Conservation (phyloP, 1,140 invertebrate species). For the Hormaphis cornu region DNA sequence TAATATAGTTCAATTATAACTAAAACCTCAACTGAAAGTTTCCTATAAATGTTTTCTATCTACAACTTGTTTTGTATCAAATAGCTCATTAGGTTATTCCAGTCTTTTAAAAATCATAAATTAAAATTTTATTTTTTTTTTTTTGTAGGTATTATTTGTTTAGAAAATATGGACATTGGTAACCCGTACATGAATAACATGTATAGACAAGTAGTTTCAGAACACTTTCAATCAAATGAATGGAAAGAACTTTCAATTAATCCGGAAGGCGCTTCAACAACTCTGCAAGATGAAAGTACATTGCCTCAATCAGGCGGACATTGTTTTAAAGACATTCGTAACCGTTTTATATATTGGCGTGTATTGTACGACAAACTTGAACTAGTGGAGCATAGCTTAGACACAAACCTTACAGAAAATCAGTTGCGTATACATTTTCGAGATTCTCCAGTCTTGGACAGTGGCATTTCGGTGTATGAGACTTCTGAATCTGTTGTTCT, state of each 20-base stretch:
- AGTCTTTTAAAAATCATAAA: too few species aligned
- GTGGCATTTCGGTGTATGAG: slow-evolving; percentile 68
- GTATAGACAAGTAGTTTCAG: slow-evolving; percentile 15
- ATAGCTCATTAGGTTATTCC: too few species aligned
- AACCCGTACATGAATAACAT: neutral
- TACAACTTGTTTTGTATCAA: too few species aligned
- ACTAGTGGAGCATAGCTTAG: slow-evolving; percentile 78
- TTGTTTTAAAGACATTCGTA: slow-evolving; percentile 18
- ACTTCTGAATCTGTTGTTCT: slow-evolving; percentile 60
- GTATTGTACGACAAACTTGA: slow-evolving; percentile 76
- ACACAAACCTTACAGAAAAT: slow-evolving; percentile 64
- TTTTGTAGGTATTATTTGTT: too few species aligned
- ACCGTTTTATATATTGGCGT: slow-evolving; percentile 52
- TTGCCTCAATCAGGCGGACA: slow-evolving; percentile 20
- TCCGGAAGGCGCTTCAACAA: slow-evolving; percentile 32
- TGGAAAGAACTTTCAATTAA: slow-evolving; percentile 24
- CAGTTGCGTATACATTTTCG: slow-evolving; percentile 72
- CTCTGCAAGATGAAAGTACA: slow-evolving; percentile 16
- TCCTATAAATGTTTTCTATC: too few species aligned
- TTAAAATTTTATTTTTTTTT: neutral
- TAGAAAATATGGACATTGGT: neutral
- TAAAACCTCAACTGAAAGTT: too few species aligned
- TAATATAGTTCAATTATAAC: too few species aligned
- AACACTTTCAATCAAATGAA: slow-evolving; percentile 23
- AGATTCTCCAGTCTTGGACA: slow-evolving; percentile 67